These are phyloP conservation scores for Lipophrys pholis DNA, from an alignment of 2,113 vertebrate species.

Conservation along the genomic window DNA sequence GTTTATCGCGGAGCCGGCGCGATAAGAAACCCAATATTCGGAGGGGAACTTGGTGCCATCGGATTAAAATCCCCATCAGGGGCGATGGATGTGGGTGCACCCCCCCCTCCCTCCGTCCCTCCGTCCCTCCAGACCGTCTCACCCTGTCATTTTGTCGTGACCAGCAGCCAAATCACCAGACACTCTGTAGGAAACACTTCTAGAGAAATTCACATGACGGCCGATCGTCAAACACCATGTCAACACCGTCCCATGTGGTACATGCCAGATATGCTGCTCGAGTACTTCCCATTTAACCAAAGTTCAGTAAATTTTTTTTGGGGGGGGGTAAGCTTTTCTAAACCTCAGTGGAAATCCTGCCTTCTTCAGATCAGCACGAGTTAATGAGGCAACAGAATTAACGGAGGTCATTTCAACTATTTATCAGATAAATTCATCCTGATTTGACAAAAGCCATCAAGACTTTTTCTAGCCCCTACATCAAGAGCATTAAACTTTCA, in stretches of 20 bases:
- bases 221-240: not conserved
- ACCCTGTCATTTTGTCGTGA: slow-evolving; percentile 72
- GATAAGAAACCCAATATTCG: slow-evolving; percentile 22
- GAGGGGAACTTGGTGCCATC: slow-evolving; percentile 40
- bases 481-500: no score
- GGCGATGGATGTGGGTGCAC: slow-evolving; percentile 47
- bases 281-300: not conserved
- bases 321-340: no score
- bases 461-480: no score
- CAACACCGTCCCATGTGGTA: not conserved
- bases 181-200: not conserved
- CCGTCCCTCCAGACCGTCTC: slow-evolving; percentile 39
- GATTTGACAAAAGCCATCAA: no score
- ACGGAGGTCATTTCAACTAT: no score
- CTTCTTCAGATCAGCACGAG: no score
- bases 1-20: slow-evolving; percentile 18
- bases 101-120: no score
- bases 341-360: no score
- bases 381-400: no score
- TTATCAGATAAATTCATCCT: no score
- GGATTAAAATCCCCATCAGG: slow-evolving; percentile 37
- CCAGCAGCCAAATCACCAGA: slow-evolving; percentile 35
- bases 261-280: not conserved
- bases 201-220: not conserved
- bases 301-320: not conserved